Conservation (phyloP, 35 echinoderm and acorn worm genomes). For the Amphiura filiformis region DNA sequence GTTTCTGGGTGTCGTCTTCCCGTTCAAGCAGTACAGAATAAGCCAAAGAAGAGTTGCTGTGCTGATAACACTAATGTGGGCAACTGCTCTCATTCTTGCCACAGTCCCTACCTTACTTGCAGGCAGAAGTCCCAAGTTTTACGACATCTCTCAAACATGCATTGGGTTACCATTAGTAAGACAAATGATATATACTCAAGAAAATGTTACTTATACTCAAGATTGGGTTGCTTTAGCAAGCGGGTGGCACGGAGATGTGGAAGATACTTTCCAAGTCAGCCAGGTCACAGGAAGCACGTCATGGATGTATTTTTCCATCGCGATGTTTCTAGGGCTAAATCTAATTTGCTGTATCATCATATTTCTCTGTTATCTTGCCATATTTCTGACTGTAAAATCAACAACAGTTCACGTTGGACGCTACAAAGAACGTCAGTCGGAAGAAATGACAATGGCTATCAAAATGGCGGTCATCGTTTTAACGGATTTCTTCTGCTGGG, state of each 20-base stretch:
- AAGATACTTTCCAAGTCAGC: background rate
- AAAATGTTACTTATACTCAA: background rate
- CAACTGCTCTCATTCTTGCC: background rate
- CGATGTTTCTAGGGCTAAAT: background rate
- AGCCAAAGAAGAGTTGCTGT: background rate
- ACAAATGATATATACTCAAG: background rate
- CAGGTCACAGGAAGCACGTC: background rate
- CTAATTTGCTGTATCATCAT: background rate
- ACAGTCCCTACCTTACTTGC: background rate
- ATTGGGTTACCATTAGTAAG: background rate
- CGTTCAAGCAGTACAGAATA: constrained; percentile 1
- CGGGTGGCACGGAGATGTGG: background rate
- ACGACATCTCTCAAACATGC: background rate
- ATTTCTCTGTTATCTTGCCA: background rate
- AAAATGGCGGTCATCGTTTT: background rate
- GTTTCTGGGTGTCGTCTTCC: background rate
- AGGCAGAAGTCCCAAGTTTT: background rate
- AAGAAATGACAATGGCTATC: background rate
- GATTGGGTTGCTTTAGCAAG: background rate
- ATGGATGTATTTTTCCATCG: background rate
- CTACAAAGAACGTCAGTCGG: background rate
- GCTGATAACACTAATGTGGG: background rate
- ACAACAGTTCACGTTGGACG: background rate
- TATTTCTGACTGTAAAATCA: background rate
- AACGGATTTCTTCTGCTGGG: background rate